Conservation (phyloP, 2,888 invertebrate genomes). For the Agrochola macilenta region DNA sequence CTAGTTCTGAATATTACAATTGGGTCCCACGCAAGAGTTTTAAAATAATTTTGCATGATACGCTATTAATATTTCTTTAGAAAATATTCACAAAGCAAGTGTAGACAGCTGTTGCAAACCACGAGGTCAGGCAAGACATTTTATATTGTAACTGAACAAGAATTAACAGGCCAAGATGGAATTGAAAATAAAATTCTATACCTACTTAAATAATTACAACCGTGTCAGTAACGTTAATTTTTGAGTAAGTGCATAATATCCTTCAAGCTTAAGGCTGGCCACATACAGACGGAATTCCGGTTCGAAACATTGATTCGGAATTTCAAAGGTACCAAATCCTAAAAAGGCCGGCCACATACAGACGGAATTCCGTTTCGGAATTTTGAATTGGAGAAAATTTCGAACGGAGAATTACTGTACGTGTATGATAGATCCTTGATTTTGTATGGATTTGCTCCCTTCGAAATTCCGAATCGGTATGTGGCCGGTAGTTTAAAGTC, state of each 20-base stretch:
- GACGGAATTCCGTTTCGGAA: too few species aligned
- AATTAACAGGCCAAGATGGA: background rate
- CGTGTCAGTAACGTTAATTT: background rate
- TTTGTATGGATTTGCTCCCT: too few species aligned
- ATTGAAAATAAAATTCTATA: background rate
- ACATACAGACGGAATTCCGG: too few species aligned
- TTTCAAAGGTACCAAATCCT: too few species aligned
- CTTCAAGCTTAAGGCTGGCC: background rate
- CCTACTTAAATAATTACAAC: background rate
- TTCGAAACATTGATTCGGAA: too few species aligned
- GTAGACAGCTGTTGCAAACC: constrained; percentile 17
- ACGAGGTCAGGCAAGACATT: constrained; percentile 8
- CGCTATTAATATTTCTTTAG: background rate
- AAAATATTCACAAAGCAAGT: constrained; percentile 21
- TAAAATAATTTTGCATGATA: background rate
- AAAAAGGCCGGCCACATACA: too few species aligned
- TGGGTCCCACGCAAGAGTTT: background rate
- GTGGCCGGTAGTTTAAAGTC: background rate
- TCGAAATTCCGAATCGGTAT: too few species aligned
- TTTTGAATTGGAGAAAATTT: too few species aligned
- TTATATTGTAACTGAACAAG: background rate
- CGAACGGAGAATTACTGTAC: too few species aligned
- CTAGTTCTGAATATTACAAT: background rate
- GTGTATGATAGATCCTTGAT: too few species aligned
- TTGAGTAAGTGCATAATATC: background rate